Evolutionary conservation across 2,888 invertebrate species (phyloP).

Genomic region (Antheraea assamensis): DNA sequence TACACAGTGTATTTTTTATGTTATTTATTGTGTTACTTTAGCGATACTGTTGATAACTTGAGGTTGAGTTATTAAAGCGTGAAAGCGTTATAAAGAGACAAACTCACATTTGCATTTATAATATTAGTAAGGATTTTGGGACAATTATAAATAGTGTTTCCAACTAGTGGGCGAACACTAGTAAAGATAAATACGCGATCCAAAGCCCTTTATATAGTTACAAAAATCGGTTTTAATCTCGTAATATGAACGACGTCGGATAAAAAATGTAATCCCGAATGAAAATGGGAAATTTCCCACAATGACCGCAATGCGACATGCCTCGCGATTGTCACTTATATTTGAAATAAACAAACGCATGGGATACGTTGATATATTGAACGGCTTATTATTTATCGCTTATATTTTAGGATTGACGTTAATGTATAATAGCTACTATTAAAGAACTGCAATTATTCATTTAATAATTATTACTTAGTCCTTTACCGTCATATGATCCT

Average conservation of each 20-base stretch:
- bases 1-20: no score
- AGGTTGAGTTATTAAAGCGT: no score
- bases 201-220: neutral
- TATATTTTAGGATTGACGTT: neutral
- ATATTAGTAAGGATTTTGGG: no score
- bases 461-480: no score
- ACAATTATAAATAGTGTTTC: no score
- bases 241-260: neutral
- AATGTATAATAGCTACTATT: no score
- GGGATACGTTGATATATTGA: neutral
- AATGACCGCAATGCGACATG: constrained; percentile 12
- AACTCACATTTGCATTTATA: no score
- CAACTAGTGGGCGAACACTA: neutral
- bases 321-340: neutral
- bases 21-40: no score
- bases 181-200: neutral
- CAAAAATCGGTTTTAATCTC: constrained; percentile 2
- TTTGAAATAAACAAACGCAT: neutral
- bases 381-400: neutral
- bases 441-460: no score
- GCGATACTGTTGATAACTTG: no score
- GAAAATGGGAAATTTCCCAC: constrained; percentile 7
- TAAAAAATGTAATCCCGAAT: constrained; percentile 7
- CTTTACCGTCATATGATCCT: no score
- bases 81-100: no score